Conservation (phyloP, 1,140 invertebrate genomes). For the Drosophila nebulosa region DNA sequence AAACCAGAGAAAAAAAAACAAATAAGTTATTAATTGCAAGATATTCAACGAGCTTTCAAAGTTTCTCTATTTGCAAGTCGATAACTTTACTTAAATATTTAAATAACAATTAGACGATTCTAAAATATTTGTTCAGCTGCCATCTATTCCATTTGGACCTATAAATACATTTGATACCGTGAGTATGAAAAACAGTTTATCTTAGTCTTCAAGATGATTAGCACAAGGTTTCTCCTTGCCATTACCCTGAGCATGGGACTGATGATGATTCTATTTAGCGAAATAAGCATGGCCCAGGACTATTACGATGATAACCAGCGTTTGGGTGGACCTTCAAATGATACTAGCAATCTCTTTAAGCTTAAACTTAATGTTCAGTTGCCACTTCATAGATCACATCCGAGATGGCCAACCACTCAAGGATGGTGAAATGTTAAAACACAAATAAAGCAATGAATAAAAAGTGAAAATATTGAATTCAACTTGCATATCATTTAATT, state of each 20-base stretch:
- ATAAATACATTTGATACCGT: neutral
- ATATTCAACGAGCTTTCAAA: neutral
- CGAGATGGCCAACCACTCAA: no score
- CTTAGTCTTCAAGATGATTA: no score
- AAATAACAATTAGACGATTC: neutral
- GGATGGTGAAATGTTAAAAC: no score
- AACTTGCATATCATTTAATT: no score
- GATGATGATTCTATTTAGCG: neutral
- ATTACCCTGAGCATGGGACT: no score
- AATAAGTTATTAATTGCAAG: neutral
- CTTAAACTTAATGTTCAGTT: neutral
- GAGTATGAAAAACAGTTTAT: no score
- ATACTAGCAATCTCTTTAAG: neutral
- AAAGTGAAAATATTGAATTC: no score
- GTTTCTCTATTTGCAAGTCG: neutral
- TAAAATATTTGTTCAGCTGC: neutral
- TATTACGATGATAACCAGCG: neutral
- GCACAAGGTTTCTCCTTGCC: no score
- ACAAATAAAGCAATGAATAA: no score
- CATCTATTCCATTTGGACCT: neutral
- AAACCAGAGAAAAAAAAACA: constrained; percentile 23
- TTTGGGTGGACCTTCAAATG: neutral
- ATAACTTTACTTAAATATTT: neutral
- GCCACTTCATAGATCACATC: neutral
- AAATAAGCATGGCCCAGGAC: neutral